These are phyloP conservation scores for Caprella mutica DNA, from an alignment of 2,888 invertebrate genomes.

Conservation along the genomic window DNA sequence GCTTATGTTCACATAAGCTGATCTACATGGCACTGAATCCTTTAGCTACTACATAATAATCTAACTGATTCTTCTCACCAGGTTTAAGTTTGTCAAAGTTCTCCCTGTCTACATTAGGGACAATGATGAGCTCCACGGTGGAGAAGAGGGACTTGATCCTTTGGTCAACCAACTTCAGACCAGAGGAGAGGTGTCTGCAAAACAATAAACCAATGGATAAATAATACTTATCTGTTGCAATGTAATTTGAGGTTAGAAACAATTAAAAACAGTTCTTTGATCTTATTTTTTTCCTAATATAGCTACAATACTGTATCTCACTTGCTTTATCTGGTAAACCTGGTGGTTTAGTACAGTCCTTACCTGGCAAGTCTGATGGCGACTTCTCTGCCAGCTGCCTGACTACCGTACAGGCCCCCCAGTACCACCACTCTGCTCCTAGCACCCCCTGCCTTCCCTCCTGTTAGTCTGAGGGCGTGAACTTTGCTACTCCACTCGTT, in stretches of 20 bases:
- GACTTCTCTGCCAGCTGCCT: conserved; percentile 74
- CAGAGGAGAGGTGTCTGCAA: conserved; percentile 29
- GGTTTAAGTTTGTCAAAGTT: conserved; percentile 43
- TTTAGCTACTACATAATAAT: too few relatives aligned
- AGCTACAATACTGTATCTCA: too few relatives aligned
- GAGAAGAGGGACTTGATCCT: conserved; percentile 53
- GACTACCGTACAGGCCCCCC: conserved; percentile 67
- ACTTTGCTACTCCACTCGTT: conserved; percentile 54
- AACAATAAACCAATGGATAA: too few relatives aligned
- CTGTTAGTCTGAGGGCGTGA: conserved; percentile 58
- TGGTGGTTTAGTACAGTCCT: too few relatives aligned
- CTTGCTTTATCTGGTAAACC: too few relatives aligned
- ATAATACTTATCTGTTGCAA: too few relatives aligned
- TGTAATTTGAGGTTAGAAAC: too few relatives aligned
- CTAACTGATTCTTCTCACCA: too few relatives aligned
- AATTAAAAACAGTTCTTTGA: too few relatives aligned
- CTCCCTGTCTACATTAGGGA: conserved; percentile 56
- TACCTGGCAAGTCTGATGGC: conserved; percentile 64
- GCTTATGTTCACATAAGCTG: too few relatives aligned
- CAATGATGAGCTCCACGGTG: conserved; percentile 63
- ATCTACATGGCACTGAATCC: too few relatives aligned
- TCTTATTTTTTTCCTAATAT: too few relatives aligned
- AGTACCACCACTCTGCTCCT: conserved; percentile 63
- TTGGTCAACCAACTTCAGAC: conserved; percentile 51
- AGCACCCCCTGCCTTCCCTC: conserved; percentile 32